Base-by-base conservation (phyloP, 2,113 vertebrate genomes). In the Probosciger aterrimus region DNA sequence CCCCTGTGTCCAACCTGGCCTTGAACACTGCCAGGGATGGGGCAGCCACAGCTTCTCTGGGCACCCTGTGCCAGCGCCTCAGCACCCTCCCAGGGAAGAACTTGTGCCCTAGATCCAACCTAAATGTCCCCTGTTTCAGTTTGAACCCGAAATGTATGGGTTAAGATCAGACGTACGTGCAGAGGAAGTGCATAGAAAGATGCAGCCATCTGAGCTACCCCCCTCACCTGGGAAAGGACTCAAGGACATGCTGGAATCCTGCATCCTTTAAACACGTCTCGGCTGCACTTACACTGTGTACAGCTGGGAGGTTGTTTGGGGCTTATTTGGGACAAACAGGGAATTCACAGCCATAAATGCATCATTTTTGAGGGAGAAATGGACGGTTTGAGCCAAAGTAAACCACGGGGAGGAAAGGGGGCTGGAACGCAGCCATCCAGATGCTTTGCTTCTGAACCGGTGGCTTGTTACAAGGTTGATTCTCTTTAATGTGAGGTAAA, bases 201-300 rank as follows among this genome's bases (percentile, higher is more conserved):
- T 37, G 73, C 35, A 22, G 41, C 50, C 28, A 3, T 16, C 67
- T 14, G 31, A 35, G 78, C 44, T 17, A 2, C 57, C 69, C 31
- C 75, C 52, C 46, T 78, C 44, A 25, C n/a, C 60, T 27, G 35
- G 57, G 60, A 46, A 68, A 41, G 46, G 41, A 12, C 46, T 25
- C 5, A 2, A 49, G 43, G 18, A 55, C 62, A 14, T 1, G 1
- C 37, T 12, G 13, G 6, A 8, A 64, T 68, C n/a, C 30, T n/a
- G 41, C 12, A 2, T 49, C 24, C 53, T 62, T 44, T 14, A 6
- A 47, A 28, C 3, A 4, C 12, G 2, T 30, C 44, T 46, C 4
- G 0, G 5, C 50, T n/a, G 41, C 15, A 1, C 44, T 53, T 18
- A n/a, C 39, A 13, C 31, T 4, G 5, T 22, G 47, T 7, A 12